phyloP scores from a whole-genome alignment of 2,113 vertebrate genomes.

The Alaudala cheleensis region DNA sequence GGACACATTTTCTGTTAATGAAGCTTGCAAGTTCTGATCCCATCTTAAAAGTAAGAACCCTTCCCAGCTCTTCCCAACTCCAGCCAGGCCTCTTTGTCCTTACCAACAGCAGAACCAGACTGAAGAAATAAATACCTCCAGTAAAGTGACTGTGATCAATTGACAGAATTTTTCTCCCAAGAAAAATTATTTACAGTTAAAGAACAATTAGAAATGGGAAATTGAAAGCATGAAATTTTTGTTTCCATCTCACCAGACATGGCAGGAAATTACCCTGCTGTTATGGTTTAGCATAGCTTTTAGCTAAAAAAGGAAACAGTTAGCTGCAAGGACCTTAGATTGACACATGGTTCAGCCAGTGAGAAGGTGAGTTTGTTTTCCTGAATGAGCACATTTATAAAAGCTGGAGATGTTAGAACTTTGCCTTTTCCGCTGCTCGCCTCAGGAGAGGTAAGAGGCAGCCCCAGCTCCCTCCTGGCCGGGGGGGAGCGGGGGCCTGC shows the following conservation, averaged over 20 bases:
- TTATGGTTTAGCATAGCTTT: too few relatives aligned
- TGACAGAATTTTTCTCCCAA: neutral
- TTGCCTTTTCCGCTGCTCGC: too few relatives aligned
- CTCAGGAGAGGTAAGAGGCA: too few relatives aligned
- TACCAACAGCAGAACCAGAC: neutral
- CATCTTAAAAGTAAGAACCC: neutral
- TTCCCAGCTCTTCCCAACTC: neutral
- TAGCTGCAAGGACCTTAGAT: too few relatives aligned
- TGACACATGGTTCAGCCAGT: too few relatives aligned
- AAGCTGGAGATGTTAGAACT: too few relatives aligned
- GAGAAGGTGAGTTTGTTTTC: too few relatives aligned
- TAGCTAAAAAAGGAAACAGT: too few relatives aligned
- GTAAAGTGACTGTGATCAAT: neutral
- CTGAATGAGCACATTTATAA: too few relatives aligned
- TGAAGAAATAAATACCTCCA: neutral
- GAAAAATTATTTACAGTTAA: neutral
- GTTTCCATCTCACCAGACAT: neutral
- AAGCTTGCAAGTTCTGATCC: neutral
- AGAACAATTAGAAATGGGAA: neutral
- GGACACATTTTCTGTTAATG: neutral
- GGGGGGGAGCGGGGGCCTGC: too few relatives aligned
- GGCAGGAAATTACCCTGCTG: neutral
- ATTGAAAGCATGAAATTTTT: neutral
- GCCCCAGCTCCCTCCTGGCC: too few relatives aligned
- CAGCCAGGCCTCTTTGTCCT: neutral